Evolutionary conservation across 2,797 vertebrate genomes (phyloP).

Genomic region (Danio jaintianensis): DNA sequence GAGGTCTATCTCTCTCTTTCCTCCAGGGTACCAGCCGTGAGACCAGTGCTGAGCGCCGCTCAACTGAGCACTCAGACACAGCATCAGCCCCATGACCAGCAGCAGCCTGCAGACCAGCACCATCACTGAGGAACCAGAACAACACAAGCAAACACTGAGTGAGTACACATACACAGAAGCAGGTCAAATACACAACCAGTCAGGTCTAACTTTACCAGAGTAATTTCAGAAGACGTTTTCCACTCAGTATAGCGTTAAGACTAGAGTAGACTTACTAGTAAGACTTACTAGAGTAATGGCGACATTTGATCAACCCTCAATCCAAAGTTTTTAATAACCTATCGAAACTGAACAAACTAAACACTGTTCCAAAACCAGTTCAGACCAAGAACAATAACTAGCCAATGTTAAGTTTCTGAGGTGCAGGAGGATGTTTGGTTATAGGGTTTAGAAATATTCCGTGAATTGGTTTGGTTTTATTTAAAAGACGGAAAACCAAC

Average conservation of each 20-base stretch:
- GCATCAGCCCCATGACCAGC: conserved; percentile 77
- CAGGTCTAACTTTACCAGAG: background rate
- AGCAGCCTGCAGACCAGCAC: conserved; percentile 75
- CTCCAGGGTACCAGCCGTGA: conserved; percentile 89
- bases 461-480: too few relatives aligned
- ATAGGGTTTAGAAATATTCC: too few relatives aligned
- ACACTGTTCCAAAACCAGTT: too few relatives aligned
- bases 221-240: background rate
- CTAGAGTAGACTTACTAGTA: too few relatives aligned
- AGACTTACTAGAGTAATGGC: background rate
- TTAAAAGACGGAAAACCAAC: too few relatives aligned
- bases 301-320: too few relatives aligned
- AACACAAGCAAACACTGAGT: background rate
- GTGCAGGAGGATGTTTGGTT: too few relatives aligned
- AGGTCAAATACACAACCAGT: background rate
- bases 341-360: background rate
- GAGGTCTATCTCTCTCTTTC: conserved; percentile 81
- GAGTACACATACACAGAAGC: background rate
- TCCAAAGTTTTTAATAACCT: background rate
- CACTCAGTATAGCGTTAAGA: background rate
- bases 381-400: too few relatives aligned
- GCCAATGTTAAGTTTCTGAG: too few relatives aligned
- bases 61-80: conserved; percentile 75
- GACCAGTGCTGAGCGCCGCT: conserved; percentile 87
- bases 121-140: conserved; percentile 60